Base-by-base conservation (phyloP, 2,113 vertebrate species). In the Peromyscus californicus region DNA sequence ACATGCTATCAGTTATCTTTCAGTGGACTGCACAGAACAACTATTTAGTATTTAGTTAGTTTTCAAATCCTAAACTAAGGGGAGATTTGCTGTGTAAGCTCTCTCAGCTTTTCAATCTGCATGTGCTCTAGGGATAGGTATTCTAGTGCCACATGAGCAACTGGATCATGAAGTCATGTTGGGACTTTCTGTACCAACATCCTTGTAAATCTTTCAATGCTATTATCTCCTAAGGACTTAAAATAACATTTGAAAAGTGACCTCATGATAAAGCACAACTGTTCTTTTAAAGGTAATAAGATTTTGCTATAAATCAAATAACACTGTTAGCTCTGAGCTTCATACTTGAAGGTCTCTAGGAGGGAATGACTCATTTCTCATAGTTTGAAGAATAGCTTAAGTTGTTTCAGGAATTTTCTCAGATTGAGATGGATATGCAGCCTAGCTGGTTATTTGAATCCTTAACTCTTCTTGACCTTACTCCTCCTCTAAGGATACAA, bases 21-120 rank as follows among this genome's bases (percentile, higher is more conserved):
- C 54, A 74, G 16, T 69, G 36, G 76, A 42, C 63, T 82, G 26
- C 13, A 70, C 63, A 54, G 88, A 95, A 31, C 83, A 80, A 11
- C 39, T 89, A 16, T 48, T 15, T 80, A 80, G 48, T 80, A 36
- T 57, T 85, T 39, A 31, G 26, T 31, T 78, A 51, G 61, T 93
- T 95, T 97, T 86, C 78, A 95, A 82, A 75, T 70, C 48, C 87
- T 88, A 65, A 75, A 85, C 59, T 48, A 19, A 48, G 45, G 65
- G 93, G 48, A 31, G 48, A 69, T 85, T 84, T 75, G 70, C 42
- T 8, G 26, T 48, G 33, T 67, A 78, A 79, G n/a, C 48, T 97
- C 36, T 39, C 1, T 6, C 22, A 54, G 82, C 8, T 57, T 82
- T 76, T 57, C 24, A 29, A 29, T 42, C 65, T 95, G 48, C 19